A percentile compares a stretch with the other conserved stretches of the same genome.
Evolutionary conservation across 2,797 vertebrate genomes (phyloP).

Genomic region (Alcedo quadribrachys): DNA sequence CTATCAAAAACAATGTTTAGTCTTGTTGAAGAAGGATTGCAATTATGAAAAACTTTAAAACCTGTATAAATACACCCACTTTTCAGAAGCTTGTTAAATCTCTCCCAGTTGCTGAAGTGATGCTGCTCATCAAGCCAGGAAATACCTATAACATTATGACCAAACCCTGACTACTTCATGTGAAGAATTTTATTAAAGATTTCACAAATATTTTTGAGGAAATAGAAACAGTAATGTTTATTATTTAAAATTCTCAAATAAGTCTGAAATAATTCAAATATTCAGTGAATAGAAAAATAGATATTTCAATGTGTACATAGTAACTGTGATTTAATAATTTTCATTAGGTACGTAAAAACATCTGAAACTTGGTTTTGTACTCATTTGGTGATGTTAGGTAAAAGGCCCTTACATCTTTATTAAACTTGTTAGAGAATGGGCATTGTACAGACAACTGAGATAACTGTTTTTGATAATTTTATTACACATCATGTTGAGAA

Average conservation of each 20-base stretch:
- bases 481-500: rapidly evolving
- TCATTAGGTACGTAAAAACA: neutral
- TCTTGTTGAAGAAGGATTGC: neutral
- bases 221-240: neutral
- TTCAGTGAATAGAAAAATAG: neutral
- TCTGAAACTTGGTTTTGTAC: neutral
- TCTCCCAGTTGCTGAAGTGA: neutral
- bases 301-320: neutral
- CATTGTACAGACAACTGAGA: neutral
- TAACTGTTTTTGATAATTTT: neutral
- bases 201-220: neutral
- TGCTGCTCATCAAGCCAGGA: neutral
- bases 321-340: neutral
- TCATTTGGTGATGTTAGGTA: neutral
- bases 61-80: neutral
- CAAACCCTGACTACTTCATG: neutral
- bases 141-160: neutral
- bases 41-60: neutral
- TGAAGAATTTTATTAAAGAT: neutral
- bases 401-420: neutral
- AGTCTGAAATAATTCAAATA: neutral
- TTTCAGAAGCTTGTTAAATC: neutral
- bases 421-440: neutral
- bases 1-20: neutral
- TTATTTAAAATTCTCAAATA: neutral